Conservation (phyloP, 1,140 invertebrate species). For the Drosophila orena region DNA sequence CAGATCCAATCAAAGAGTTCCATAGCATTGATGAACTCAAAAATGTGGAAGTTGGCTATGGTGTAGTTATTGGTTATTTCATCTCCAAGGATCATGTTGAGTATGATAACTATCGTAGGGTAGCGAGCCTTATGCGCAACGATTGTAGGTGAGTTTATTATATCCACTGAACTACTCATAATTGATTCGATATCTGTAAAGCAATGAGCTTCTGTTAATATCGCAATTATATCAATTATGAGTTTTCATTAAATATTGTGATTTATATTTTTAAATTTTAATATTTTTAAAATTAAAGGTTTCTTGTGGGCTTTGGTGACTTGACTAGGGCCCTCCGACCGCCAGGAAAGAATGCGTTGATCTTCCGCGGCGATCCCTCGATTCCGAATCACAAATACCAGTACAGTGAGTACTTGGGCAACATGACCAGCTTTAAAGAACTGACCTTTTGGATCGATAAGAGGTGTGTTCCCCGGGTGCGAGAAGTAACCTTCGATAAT, state of each 20-base stretch:
- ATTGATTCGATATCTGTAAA: no score
- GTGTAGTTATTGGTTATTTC: constrained; percentile 97
- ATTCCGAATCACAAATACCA: constrained; percentile 2
- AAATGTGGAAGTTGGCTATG: constrained; percentile 92
- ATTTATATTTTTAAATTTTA: no score
- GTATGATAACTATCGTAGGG: constrained; percentile 91
- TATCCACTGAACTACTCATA: not conserved
- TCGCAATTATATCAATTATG: no score
- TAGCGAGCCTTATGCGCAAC: constrained; percentile 94
- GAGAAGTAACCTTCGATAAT: constrained; percentile 58
- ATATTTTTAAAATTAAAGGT: constrained; percentile 85
- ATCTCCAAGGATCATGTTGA: constrained; percentile 90
- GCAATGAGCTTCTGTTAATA: no score
- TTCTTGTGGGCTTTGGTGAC: constrained; percentile 96
- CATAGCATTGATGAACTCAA: constrained; percentile 89
- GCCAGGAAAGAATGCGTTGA: constrained; percentile 19
- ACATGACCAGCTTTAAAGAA: constrained; percentile 1
- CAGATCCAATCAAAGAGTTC: constrained; percentile 94
- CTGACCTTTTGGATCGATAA: constrained; percentile 20
- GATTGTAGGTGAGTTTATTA: constrained; percentile 88
- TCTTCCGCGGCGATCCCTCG: constrained; percentile 10
- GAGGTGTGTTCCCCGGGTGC: constrained; percentile 35
- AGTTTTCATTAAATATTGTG: no score
- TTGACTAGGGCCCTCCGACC: constrained; percentile 64
- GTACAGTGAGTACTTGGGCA: constrained; percentile 26